Conservation (phyloP, 2,888 invertebrate species). For the Stenodera caucasica region DNA sequence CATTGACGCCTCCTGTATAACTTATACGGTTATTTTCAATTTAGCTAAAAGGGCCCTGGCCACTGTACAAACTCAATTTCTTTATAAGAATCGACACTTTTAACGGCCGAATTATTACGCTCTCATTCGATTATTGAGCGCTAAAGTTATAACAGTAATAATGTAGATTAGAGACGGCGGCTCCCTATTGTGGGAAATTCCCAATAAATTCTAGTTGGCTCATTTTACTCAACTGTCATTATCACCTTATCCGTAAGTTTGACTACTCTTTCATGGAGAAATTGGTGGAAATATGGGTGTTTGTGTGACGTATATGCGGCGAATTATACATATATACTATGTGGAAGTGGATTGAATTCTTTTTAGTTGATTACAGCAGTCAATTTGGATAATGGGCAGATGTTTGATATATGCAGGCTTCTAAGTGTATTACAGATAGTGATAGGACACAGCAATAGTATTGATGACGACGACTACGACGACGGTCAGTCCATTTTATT, state of each 20-base stretch:
- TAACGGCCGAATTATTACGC: constrained; percentile 49
- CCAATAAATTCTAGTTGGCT: no score
- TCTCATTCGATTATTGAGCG: constrained; percentile 43
- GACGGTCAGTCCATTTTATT: constrained; percentile 48
- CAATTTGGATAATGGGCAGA: constrained; percentile 57
- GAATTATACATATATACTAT: no score
- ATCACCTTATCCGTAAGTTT: no score
- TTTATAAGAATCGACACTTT: constrained; percentile 55
- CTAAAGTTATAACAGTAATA: constrained; percentile 43
- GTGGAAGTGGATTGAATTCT: constrained; percentile 54
- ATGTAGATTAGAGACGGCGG: constrained; percentile 44
- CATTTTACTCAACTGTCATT: no score
- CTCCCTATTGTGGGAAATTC: no score
- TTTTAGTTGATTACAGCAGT: constrained; percentile 56
- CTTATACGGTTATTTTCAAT: constrained; percentile 55
- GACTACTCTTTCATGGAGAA: no score
- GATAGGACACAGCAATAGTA: constrained; percentile 48
- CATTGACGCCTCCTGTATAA: constrained; percentile 53
- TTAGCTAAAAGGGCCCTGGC: constrained; percentile 56
- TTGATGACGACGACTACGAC: constrained; percentile 47
- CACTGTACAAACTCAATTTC: constrained; percentile 52
- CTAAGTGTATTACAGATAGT: constrained; percentile 56
- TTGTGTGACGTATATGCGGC: constrained; percentile 35
- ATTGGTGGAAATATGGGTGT: neutral
- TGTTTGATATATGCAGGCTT: constrained; percentile 55